Evolutionary conservation across 1,140 invertebrate genomes (phyloP).

Genomic region (Drosophila orosa): DNA sequence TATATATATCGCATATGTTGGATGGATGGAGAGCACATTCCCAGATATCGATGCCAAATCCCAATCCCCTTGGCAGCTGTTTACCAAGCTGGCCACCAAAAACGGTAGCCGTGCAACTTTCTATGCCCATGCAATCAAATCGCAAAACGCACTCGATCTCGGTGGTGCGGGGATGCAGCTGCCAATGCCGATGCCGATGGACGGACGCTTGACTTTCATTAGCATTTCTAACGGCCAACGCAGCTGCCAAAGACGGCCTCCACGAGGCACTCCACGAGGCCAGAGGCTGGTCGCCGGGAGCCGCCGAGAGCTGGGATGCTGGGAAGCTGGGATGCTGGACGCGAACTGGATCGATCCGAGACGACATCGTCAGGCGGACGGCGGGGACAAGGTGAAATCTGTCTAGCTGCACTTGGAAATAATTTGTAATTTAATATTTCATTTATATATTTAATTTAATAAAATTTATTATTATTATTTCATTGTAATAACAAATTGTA

Average conservation of each 20-base stretch:
- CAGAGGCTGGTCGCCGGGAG: background rate
- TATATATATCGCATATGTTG: slow-evolving; percentile 37
- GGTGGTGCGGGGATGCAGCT: slow-evolving; percentile 47
- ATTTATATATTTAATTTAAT: background rate
- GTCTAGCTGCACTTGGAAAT: slow-evolving; percentile 22
- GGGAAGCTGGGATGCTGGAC: slow-evolving; percentile 25
- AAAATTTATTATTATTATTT: too few relatives aligned
- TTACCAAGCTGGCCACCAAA: slow-evolving; percentile 45
- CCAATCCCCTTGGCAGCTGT: slow-evolving; percentile 63
- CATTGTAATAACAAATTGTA: too few relatives aligned
- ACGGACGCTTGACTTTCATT: slow-evolving; percentile 75
- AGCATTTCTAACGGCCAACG: slow-evolving; percentile 82
- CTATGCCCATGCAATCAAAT: slow-evolving; percentile 77
- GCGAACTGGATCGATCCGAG: slow-evolving; percentile 59
- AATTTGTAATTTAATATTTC: background rate
- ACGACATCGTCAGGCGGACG: slow-evolving; percentile 32
- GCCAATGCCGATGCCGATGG: slow-evolving; percentile 65
- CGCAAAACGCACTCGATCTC: slow-evolving; percentile 53
- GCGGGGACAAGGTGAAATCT: slow-evolving; percentile 53
- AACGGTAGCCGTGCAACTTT: slow-evolving; percentile 79
- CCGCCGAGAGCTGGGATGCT: slow-evolving; percentile 5
- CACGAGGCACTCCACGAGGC: slow-evolving; percentile 45
- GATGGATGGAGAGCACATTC: slow-evolving; percentile 39
- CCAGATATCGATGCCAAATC: slow-evolving; percentile 51
- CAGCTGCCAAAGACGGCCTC: slow-evolving; percentile 68